Conservation (phyloP, 2,888 invertebrate genomes). For the Megalurothrips usitatus region DNA sequence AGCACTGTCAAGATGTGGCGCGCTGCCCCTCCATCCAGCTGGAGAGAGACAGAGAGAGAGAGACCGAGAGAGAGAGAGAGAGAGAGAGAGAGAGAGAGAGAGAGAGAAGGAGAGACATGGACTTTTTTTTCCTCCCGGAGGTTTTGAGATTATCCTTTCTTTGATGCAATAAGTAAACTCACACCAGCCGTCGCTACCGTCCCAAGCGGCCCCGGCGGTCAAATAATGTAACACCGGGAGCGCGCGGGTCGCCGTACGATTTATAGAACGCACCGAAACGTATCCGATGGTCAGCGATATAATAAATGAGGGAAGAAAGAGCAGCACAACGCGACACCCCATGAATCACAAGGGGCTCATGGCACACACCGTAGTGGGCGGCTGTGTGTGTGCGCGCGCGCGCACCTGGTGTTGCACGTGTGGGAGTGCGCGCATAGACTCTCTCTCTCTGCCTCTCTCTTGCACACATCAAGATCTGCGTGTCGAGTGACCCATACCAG, state of each 20-base stretch:
- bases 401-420: not conserved
- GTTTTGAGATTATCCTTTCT: no score
- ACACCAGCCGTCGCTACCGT: no score
- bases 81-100: no score
- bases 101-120: no score
- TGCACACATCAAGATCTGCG: no score
- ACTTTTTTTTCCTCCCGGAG: no score
- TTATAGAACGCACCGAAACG: not conserved
- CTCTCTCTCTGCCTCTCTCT: no score
- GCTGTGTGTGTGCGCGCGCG: not conserved
- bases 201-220: not conserved
- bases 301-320: not conserved
- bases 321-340: not conserved
- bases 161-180: no score
- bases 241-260: not conserved
- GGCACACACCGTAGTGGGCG: no score
- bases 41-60: not conserved
- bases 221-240: not conserved
- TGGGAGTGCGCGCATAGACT: no score
- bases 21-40: not conserved
- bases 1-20: constrained; percentile 6
- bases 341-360: not conserved
- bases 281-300: not conserved
- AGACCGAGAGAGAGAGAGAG: no score
- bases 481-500: no score